Evolutionary conservation across 1,140 invertebrate genomes (phyloP), one percentile per base, ranked within the genome.

Genomic region (Drosophila bifasciata): DNA sequence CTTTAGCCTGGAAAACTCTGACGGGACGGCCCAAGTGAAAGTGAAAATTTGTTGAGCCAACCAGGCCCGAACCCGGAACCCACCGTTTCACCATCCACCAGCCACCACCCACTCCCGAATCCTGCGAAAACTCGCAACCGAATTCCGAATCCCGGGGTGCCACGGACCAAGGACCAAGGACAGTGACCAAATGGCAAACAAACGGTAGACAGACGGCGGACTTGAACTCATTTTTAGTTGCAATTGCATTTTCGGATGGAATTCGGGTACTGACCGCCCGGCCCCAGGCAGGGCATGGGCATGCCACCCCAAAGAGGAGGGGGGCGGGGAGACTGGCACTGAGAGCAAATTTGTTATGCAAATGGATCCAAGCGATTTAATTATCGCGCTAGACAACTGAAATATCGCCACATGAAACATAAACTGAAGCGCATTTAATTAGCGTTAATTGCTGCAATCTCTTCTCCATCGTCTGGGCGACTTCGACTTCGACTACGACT

Each of bases 361-460:
- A 88, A 88, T 88, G 84, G 71, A 51, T 61, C 48, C 69, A 73
- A 68, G 79, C 84, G 83, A 88, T 88, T 88, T 88, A 88, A 88
- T 88, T 88, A 88, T 88, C 83, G 83, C 83, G 67, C 83, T 81
- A 88, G 83, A 88, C 83, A 88, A 88, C 84, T 88, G 79, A 88
- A 88, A 88, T 88, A 88, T 88, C 83, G 83, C 78, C 84, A 76
- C 79, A 83, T 88, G 84, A 88, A 88, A 89, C 83, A 88, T 88
- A 88, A 88, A 88, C 83, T 88, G 84, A 88, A 73, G 83, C 83
- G 84, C 79, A 88, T 88, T 88, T 88, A 88, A 88, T 88, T 88
- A 88, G 83, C 84, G 83, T 88, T 88, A 88, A 88, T 88, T 88
- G 83, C 83, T 63, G 81, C 81, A 86, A 86, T 86, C 81, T 86